Conservation (phyloP, 2,797 vertebrate species). For the Coracias cyanogaster region DNA sequence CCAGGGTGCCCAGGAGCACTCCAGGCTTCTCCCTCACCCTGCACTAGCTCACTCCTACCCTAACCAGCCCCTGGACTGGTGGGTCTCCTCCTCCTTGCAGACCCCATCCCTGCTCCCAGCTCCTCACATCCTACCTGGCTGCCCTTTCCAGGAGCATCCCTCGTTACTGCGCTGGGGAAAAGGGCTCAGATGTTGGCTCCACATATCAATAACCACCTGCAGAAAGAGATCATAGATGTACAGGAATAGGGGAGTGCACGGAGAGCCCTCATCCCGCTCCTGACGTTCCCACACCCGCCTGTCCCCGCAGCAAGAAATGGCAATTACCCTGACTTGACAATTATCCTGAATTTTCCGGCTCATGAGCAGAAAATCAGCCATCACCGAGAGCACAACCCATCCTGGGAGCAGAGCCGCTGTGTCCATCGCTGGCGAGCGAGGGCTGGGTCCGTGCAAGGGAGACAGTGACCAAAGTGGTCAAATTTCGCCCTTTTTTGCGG, state of each 20-base stretch:
- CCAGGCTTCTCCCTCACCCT: background rate
- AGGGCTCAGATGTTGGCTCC: background rate
- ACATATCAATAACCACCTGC: accelerated
- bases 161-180: accelerated
- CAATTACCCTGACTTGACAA: background rate
- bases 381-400: background rate
- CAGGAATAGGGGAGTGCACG: accelerated
- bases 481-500: background rate
- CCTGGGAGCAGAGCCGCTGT: background rate
- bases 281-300: background rate
- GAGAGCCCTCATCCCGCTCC: background rate
- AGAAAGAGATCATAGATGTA: background rate
- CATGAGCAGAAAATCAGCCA: background rate
- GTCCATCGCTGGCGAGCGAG: accelerated
- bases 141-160: background rate
- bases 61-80: background rate
- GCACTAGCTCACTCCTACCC: background rate
- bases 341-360: background rate
- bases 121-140: background rate
- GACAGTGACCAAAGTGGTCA: background rate
- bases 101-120: background rate
- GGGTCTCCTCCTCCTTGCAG: background rate
- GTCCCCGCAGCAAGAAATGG: background rate
- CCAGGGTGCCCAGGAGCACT: background rate
- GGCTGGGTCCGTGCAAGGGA: accelerated